Evolutionary conservation across 2,797 vertebrate species (phyloP).

Genomic region (Rhinatrema bivittatum): DNA sequence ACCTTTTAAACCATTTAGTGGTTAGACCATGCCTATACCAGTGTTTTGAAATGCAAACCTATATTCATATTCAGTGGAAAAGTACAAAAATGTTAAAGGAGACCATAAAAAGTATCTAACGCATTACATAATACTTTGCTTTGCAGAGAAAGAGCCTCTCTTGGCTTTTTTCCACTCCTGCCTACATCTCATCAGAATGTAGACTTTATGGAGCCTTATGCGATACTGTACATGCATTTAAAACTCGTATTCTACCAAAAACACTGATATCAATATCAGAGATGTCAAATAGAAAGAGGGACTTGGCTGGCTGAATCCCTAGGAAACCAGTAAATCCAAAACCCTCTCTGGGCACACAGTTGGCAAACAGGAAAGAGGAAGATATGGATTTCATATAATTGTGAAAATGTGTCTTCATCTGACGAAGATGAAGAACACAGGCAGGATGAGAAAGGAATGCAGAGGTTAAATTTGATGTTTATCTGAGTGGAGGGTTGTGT

Average conservation of each 20-base stretch:
- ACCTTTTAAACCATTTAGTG: slow-evolving; percentile 30
- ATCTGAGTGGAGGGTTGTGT: too few species aligned
- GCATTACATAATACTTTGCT: slow-evolving; percentile 38
- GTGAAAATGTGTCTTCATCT: slow-evolving; percentile 9
- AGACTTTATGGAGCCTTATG: slow-evolving; percentile 60
- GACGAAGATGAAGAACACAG: slow-evolving; percentile 14
- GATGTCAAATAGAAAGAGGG: slow-evolving; percentile 43
- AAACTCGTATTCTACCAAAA: slow-evolving; percentile 39
- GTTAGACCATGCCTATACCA: slow-evolving; percentile 17
- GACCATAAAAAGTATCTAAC: slow-evolving; percentile 46
- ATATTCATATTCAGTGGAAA: slow-evolving; percentile 27
- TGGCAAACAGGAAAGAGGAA: slow-evolving; percentile 24
- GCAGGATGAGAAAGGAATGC: neutral
- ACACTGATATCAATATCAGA: slow-evolving; percentile 43
- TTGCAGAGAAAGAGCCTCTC: slow-evolving; percentile 39
- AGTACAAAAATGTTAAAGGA: slow-evolving; percentile 34
- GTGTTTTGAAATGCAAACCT: slow-evolving; percentile 24
- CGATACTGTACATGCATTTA: slow-evolving; percentile 38
- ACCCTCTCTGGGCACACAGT: slow-evolving; percentile 11
- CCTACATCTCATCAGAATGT: slow-evolving; percentile 38
- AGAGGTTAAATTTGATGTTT: slow-evolving; percentile 6
- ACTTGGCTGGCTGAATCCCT: slow-evolving; percentile 22
- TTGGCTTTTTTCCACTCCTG: slow-evolving; percentile 59
- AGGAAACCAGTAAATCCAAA: slow-evolving; percentile 21
- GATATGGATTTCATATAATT: neutral